Evolutionary conservation across 2,888 invertebrate species (phyloP), one percentile per base, ranked within the genome.

Genomic region (Dolomedes plantarius): DNA sequence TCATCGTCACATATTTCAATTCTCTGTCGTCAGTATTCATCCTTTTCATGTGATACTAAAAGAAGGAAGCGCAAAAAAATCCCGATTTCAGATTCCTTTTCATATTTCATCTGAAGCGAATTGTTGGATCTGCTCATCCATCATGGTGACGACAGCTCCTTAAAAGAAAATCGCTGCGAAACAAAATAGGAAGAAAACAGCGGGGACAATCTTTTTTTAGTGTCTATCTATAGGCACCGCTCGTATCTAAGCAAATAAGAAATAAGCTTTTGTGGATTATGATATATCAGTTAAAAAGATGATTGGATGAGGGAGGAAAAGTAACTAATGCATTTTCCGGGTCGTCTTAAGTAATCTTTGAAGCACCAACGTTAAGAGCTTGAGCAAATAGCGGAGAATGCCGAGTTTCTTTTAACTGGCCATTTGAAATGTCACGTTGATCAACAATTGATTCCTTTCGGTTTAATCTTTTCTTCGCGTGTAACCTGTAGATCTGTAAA

Each of bases 181-280:
- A 16, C 28, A 69, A 80, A 76, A 82, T 69, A 82, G 73, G 36
- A 71, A 76, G 67, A 72, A 65, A 72, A 80, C 29, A 32, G 74
- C 62, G 9, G 16, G 75, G 62, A 81, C 74, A 74, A 68, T 67
- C 36, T 80, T 80, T 76, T 82, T 69, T 76, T 39, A 39, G 50
- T 75, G 64, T 72, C 76, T 77, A 71, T 71, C 46, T 76, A 64
- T 50, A 76, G 41, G 82, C 36, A 83, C 68, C 68, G 56, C 69
- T 68, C 31, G 19, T 69, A 81, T 72, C 76, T 83, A 76, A 83
- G 82, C 76, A 83, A 83, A 83, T 76, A 83, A 76, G 82, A 83
- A 75, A 75, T 75, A 75, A 36, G 68, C 56, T 81, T 81, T 75
- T 81, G 68, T 62, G 64, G 71, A 62, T 81, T 81, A 75, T 69